These are phyloP conservation scores for Himalopsyche phryganea DNA, from an alignment of 1,140 invertebrate species.

Conservation along the genomic window DNA sequence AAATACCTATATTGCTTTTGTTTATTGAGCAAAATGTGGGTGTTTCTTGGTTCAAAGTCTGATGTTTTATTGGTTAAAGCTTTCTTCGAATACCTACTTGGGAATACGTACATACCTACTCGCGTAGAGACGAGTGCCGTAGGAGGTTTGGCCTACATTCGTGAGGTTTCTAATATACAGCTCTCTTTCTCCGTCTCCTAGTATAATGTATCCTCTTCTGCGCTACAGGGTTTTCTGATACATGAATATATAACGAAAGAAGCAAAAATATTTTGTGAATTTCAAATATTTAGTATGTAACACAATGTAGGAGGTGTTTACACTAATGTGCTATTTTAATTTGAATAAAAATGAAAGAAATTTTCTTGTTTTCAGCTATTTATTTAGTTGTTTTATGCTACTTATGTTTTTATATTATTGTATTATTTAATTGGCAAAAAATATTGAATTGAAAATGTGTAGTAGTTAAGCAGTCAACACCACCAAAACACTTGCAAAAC, in stretches of 20 bases:
- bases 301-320: no score
- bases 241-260: background rate
- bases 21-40: constrained; percentile 17
- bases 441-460: no score
- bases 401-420: no score
- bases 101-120: constrained; percentile 4
- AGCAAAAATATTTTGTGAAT: no score
- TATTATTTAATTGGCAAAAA: no score
- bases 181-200: constrained; percentile 16
- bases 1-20: background rate
- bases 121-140: constrained; percentile 11
- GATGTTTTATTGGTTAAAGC: constrained; percentile 33
- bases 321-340: no score
- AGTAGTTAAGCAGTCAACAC: no score
- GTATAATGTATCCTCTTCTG: constrained; percentile 13
- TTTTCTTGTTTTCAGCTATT: no score
- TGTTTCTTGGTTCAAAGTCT: constrained; percentile 22
- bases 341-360: no score
- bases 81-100: constrained; percentile 22
- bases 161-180: constrained; percentile 27
- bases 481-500: no score
- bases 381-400: no score
- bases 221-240: constrained; percentile 6
- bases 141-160: constrained; percentile 34
- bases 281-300: no score